Evolutionary conservation across 2,797 vertebrate species (phyloP).

Genomic region (Pantherophis vulpinus): DNA sequence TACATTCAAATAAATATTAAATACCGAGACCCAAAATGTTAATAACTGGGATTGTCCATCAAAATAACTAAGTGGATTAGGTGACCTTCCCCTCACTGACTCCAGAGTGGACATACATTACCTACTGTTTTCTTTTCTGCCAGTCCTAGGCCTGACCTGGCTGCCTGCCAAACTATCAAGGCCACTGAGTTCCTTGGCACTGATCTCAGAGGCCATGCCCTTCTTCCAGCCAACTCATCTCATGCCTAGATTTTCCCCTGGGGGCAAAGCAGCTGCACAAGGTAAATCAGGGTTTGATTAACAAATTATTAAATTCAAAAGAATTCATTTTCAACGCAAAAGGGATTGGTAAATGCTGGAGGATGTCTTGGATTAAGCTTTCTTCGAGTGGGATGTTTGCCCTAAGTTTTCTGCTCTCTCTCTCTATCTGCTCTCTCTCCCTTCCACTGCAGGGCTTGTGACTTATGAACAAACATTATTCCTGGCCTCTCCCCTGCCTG

Average conservation of each 20-base stretch:
- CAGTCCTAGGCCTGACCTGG: not conserved
- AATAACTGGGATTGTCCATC: not conserved
- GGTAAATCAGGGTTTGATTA: conserved; percentile 9
- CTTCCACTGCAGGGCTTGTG: not conserved
- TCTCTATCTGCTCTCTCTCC: not conserved
- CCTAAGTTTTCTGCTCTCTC: not conserved
- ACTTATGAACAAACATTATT: not conserved
- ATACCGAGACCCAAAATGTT: not conserved
- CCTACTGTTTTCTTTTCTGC: too few relatives aligned
- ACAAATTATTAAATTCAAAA: conserved; percentile 7
- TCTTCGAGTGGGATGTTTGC: not conserved
- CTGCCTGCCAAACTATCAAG: not conserved
- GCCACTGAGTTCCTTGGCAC: conserved; percentile 2
- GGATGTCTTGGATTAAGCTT: not conserved
- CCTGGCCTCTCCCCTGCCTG: too few relatives aligned
- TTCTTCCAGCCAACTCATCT: not conserved
- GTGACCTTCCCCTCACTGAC: not conserved
- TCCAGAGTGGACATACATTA: not conserved
- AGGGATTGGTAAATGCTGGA: not conserved
- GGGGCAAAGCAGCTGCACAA: conserved; percentile 13
- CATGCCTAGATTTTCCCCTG: not conserved
- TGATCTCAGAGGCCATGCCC: not conserved
- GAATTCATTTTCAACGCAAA: conserved; percentile 30
- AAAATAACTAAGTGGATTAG: not conserved
- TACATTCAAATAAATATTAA: not conserved